A percentile compares a stretch with the other conserved stretches of the same genome.
phyloP scores from a whole-genome alignment of 92 coral and sea anemone genomes.

The Epizoanthus stellaris region DNA sequence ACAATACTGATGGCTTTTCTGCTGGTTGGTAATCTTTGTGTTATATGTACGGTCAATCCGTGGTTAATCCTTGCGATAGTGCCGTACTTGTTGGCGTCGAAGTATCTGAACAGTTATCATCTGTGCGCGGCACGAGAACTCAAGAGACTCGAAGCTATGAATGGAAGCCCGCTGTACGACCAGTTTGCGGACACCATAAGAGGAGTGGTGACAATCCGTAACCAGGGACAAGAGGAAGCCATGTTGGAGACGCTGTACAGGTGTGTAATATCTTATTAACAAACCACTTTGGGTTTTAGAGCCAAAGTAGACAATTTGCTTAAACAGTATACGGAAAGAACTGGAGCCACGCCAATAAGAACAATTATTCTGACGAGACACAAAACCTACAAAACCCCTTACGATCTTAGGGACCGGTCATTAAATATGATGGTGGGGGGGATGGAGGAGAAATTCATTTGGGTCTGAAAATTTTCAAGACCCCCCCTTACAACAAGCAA shows the following conservation, averaged over 20 bases:
- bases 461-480: too few relatives aligned
- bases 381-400: too few relatives aligned
- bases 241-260: background rate
- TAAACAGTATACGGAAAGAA: too few relatives aligned
- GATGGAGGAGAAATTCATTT: too few relatives aligned
- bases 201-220: background rate
- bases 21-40: background rate
- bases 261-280: background rate
- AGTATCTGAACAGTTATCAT: background rate
- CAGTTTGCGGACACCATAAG: conserved; percentile 1
- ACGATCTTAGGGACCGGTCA: too few relatives aligned
- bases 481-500: too few relatives aligned
- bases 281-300: too few relatives aligned
- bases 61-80: background rate
- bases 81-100: background rate
- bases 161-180: conserved; percentile 7
- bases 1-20: background rate
- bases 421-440: too few relatives aligned
- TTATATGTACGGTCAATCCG: background rate
- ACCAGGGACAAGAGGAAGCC: conserved; percentile 2
- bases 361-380: too few relatives aligned
- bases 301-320: too few relatives aligned
- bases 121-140: background rate
- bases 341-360: too few relatives aligned
- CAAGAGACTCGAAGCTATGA: background rate